phyloP scores from a whole-genome alignment of 2,797 vertebrate genomes.

The Rousettus madagascariensis region DNA sequence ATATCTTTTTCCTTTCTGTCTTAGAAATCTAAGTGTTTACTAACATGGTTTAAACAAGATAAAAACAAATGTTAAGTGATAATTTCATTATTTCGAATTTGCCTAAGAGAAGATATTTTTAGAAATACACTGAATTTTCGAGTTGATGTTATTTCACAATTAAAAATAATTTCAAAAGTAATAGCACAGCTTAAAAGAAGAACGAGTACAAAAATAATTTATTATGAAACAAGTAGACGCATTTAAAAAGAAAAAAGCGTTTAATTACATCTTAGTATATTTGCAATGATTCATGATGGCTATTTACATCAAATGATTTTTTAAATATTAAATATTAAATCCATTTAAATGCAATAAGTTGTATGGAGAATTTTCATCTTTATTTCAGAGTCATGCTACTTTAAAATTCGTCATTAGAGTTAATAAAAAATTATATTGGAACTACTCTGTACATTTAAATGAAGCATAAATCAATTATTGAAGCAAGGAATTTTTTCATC shows the following conservation, averaged over 20 bases:
- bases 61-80: conserved; percentile 54
- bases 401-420: conserved; percentile 88
- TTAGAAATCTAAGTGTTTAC: conserved; percentile 46
- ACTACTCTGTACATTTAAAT: conserved; percentile 88
- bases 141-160: conserved; percentile 61
- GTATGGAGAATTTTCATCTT: conserved; percentile 89
- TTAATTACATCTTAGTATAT: conserved; percentile 88
- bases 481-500: conserved; percentile 88
- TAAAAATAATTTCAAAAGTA: conserved; percentile 75
- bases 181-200: conserved; percentile 57
- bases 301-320: conserved; percentile 91
- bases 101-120: conserved; percentile 48
- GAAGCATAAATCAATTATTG: conserved; percentile 91
- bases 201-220: conserved; percentile 79
- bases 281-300: conserved; percentile 87
- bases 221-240: conserved; percentile 82
- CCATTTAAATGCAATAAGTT: conserved; percentile 91
- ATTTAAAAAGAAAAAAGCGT: conserved; percentile 83
- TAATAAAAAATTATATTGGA: conserved; percentile 90
- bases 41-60: neutral
- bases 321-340: conserved; percentile 90
- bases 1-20: neutral
- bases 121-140: conserved; percentile 48
- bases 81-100: conserved; percentile 54
- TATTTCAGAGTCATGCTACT: conserved; percentile 87